These are phyloP conservation scores for Dolichomitus sp. DNA, from an alignment of 2,888 invertebrate species.

Conservation along the genomic window DNA sequence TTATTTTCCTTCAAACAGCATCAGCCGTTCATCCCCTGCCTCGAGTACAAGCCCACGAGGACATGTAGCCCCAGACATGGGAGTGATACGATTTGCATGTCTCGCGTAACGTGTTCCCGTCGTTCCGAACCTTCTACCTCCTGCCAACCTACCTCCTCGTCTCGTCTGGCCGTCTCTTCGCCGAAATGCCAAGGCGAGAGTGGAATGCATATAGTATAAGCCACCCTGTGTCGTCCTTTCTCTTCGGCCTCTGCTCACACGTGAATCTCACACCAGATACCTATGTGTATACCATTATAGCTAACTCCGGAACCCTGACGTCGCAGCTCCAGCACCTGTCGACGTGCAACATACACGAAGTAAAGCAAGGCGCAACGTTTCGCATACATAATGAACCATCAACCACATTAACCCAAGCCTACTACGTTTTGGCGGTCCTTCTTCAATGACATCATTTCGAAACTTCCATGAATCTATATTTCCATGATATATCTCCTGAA, in stretches of 20 bases:
- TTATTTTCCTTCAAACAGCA: conserved; percentile 65
- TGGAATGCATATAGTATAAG: conserved; percentile 52
- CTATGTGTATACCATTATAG: background rate
- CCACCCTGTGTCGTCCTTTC: conserved; percentile 38
- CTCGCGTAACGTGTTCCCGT: conserved; percentile 69
- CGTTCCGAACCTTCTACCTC: conserved; percentile 71
- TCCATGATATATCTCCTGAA: background rate
- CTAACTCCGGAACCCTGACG: conserved; percentile 41
- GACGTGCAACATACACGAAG: conserved; percentile 45
- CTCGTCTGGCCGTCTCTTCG: conserved; percentile 44
- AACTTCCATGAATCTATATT: background rate
- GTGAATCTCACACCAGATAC: conserved; percentile 44
- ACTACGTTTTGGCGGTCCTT: conserved; percentile 42
- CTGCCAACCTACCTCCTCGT: conserved; percentile 64
- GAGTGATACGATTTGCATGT: conserved; percentile 83
- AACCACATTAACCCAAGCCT: conserved; percentile 59
- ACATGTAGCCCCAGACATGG: conserved; percentile 71
- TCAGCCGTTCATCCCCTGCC: conserved; percentile 31
- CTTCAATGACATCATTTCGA: conserved; percentile 2
- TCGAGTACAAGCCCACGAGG: conserved; percentile 66
- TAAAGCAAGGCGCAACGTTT: conserved; percentile 56
- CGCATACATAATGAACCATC: conserved; percentile 65
- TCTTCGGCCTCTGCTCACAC: conserved; percentile 48
- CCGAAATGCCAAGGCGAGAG: conserved; percentile 52
- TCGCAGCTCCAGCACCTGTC: conserved; percentile 52